A percentile compares a stretch with the other conserved stretches of the same genome.
These are phyloP conservation scores for Chloroceryle inda DNA, from an alignment of 2,797 vertebrate genomes.

Conservation along the genomic window DNA sequence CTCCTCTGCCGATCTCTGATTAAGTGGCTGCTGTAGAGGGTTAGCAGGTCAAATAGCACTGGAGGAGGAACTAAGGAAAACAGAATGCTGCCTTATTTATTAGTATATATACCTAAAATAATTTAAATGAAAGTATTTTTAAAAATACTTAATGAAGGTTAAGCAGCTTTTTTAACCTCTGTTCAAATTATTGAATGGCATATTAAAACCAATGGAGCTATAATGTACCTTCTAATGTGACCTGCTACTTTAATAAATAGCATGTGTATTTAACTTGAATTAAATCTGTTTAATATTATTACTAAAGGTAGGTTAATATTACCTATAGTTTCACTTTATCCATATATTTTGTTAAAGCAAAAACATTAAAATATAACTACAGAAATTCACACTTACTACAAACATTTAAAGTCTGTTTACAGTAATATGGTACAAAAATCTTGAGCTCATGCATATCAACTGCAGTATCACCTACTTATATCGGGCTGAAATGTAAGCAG, in stretches of 20 bases:
- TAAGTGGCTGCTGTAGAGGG: slow-evolving; percentile 75
- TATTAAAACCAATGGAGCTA: slow-evolving; percentile 83
- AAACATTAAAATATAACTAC: background rate
- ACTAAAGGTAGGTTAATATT: slow-evolving; percentile 77
- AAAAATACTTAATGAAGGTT: slow-evolving; percentile 86
- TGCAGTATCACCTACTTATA: background rate
- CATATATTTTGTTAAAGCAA: slow-evolving; percentile 18
- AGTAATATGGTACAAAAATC: background rate
- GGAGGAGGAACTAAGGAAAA: slow-evolving; percentile 61
- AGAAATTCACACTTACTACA: background rate
- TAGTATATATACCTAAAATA: slow-evolving; percentile 79
- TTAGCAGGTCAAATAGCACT: slow-evolving; percentile 77
- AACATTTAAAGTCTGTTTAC: background rate
- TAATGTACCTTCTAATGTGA: slow-evolving; percentile 82
- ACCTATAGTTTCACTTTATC: slow-evolving; percentile 73
- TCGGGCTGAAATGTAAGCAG: background rate
- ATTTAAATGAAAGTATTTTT: slow-evolving; percentile 83
- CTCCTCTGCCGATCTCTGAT: slow-evolving; percentile 75
- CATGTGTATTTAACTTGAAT: slow-evolving; percentile 82
- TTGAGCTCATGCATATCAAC: background rate
- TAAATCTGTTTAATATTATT: slow-evolving; percentile 77
- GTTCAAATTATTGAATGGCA: slow-evolving; percentile 84
- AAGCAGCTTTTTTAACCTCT: slow-evolving; percentile 85
- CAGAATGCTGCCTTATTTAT: slow-evolving; percentile 79
- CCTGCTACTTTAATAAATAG: slow-evolving; percentile 83